Conservation (phyloP, 92 coral and sea anemone genomes). For the Phenganax marumi region DNA sequence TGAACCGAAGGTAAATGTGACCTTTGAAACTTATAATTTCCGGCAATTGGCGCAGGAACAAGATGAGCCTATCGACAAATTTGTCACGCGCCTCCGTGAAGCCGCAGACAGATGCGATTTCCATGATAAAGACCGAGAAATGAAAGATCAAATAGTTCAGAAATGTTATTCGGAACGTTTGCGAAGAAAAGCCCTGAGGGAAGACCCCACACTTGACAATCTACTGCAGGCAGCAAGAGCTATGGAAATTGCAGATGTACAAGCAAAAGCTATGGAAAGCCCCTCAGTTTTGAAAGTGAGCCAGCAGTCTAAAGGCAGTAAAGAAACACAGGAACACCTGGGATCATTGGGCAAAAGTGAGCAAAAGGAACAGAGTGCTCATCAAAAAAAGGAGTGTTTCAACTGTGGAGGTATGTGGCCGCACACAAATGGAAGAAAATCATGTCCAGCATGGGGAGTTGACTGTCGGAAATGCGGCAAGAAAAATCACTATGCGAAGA, state of each 20-base stretch:
- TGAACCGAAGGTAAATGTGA: slow-evolving; percentile 39
- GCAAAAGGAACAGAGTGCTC: too few relatives aligned
- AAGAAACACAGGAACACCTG: not conserved
- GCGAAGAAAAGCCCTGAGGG: slow-evolving; percentile 17
- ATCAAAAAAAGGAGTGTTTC: too few relatives aligned
- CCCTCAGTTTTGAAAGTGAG: not conserved
- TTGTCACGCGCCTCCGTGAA: slow-evolving; percentile 21
- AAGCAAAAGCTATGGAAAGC: not conserved
- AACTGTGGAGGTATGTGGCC: too few relatives aligned
- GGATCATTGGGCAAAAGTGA: too few relatives aligned
- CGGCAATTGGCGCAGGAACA: slow-evolving; percentile 11
- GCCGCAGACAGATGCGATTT: slow-evolving; percentile 26
- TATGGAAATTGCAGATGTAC: slow-evolving; percentile 9
- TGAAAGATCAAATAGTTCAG: slow-evolving; percentile 27
- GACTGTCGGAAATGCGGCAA: too few relatives aligned
- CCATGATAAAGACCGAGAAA: slow-evolving; percentile 7
- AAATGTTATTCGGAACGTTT: slow-evolving; percentile 19
- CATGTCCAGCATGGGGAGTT: too few relatives aligned
- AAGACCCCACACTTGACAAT: not conserved
- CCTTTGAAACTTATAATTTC: slow-evolving; percentile 39
- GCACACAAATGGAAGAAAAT: slow-evolving; percentile 30
- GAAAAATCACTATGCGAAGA: too few relatives aligned
- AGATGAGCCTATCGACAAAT: not conserved
- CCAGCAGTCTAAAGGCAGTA: not conserved
- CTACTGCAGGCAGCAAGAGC: slow-evolving; percentile 32